Base-by-base conservation (phyloP, 2,113 vertebrate genomes). In the Microtus ochrogaster region DNA sequence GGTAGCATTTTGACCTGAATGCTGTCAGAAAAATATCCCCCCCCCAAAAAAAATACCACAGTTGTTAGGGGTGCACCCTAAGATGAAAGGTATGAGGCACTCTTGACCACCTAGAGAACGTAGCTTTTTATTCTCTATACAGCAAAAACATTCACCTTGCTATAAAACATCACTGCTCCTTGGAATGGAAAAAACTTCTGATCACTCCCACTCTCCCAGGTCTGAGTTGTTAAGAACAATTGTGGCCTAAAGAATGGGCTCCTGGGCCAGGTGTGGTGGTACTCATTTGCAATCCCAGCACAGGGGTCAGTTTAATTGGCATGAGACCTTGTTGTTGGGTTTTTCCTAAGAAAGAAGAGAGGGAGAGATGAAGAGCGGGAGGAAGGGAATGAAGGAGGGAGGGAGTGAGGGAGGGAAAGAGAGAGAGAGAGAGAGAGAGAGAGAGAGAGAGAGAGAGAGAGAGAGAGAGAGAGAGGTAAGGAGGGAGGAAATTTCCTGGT, bases 391-490 rank as follows among this genome's bases (percentile, higher is more conserved):
- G 63, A 68, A 28, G 10, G 5, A 68, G 39, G 4, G 13, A 44
- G 39, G 0, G 10, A 33, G 55, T 0, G 83, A 68, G 17, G 10
- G 5, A 68, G 39, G 4, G 7, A 44, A 26, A 0, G 10, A 33
- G 39, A 49, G 16, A 65, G 41, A 41, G 41, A 41, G 41, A 41
- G 16, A 30, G 63, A 68, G 28, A 5, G 4, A 66, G 14, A 2
- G 22, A 44, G 58, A 0, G 17, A 33, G 39, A 12, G 2, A 52
- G 49, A 52, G 9, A 52, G 49, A 52, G 49, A 13, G 49, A 13
- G 12, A 2, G 49, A 49, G 49, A 12, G 49, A 49, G 49, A 49
- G 49, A 49, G 49, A 52, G 49, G 0, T 0, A 55, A 16, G 28
- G 10, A 49, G 7, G 14, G 28, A 44, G 39, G 28, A 22, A 3